Evolutionary conservation across 2,797 vertebrate genomes (phyloP).

Genomic region (Menidia menidia): DNA sequence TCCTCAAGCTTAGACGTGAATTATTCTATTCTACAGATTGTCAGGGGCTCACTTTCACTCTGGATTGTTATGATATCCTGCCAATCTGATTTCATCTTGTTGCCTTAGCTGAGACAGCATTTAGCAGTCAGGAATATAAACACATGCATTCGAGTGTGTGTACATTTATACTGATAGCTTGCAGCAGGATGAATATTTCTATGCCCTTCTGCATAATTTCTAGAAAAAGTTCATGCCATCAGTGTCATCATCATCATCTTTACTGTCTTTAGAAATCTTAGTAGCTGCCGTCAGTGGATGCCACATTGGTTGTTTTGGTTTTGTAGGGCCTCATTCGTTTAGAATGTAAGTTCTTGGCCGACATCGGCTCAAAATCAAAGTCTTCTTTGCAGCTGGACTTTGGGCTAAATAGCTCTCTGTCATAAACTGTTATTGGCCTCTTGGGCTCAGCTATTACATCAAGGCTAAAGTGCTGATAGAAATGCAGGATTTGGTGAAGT

Average conservation of each 20-base stretch:
- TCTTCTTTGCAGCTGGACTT: slow-evolving; percentile 42
- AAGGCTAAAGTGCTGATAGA: slow-evolving; percentile 56
- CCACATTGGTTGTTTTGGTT: slow-evolving; percentile 52
- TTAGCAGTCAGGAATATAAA: slow-evolving; percentile 63
- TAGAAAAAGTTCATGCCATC: slow-evolving; percentile 37
- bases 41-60: slow-evolving; percentile 57
- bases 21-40: slow-evolving; percentile 68
- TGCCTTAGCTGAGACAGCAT: slow-evolving; percentile 58
- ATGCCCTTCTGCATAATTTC: slow-evolving; percentile 29
- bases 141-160: slow-evolving; percentile 20
- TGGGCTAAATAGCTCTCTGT: slow-evolving; percentile 66
- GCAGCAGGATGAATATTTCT: slow-evolving; percentile 29
- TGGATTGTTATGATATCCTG: slow-evolving; percentile 68
- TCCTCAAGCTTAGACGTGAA: slow-evolving; percentile 55
- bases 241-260: slow-evolving; percentile 23
- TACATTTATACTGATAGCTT: slow-evolving; percentile 21
- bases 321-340: slow-evolving; percentile 23
- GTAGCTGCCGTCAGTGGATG: slow-evolving; percentile 17
- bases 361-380: slow-evolving; percentile 45
- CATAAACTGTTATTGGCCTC: slow-evolving; percentile 69
- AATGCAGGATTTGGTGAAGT: slow-evolving; percentile 64
- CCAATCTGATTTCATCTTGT: slow-evolving; percentile 67
- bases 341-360: slow-evolving; percentile 54
- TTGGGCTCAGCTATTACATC: slow-evolving; percentile 62
- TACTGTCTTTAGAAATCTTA: slow-evolving; percentile 34